Evolutionary conservation across 1,140 invertebrate genomes (phyloP), one percentile per base, ranked within the genome.

Genomic region (Achroia grisella): DNA sequence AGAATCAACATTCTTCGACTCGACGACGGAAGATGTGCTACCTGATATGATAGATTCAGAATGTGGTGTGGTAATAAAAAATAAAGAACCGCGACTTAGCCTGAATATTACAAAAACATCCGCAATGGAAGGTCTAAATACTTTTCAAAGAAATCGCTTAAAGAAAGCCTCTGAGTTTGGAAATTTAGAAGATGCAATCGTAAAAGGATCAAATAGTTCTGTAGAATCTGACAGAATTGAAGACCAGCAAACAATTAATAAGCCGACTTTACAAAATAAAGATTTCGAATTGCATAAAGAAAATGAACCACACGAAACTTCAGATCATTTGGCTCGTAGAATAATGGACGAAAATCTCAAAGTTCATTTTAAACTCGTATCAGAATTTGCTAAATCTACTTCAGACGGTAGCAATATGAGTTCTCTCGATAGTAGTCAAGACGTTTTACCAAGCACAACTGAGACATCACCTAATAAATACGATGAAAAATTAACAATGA

Each of bases 141-240:
- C 89, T 1, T 91, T 92, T 61, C 89, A 91, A 60, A 85, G 88
- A 58, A 89, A 90, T 53, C 87, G 91, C 44, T 55, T 93, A 17
- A 93, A 93, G 56, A 93, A 92, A 49, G 91, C 88, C 1, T 92
- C 88, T 12, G 91, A 93, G 60, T 93, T 92, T 88, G 92, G 92
- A 6, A 93, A 91, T 48, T 80, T 94, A 31, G 91, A 93, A 65
- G 92, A 93, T 58, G 92, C 91, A 13, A 90, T 93, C 27, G 88
- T 91, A 50, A 87, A 85, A 52, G 79, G 71, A 8, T 86, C 79
- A 0, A 82, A 59, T 34, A 76, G 76, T 55, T 87, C 85, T 27
- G 62, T 86, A 39, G 82, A 86, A 39, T 86, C 80, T 3, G 77
- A 83, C 9, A 78, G 73, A 49, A 62, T 56, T 33, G 71, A 83